Base-by-base conservation (phyloP, 2,888 invertebrate genomes). In the Opisthograptis luteolata region DNA sequence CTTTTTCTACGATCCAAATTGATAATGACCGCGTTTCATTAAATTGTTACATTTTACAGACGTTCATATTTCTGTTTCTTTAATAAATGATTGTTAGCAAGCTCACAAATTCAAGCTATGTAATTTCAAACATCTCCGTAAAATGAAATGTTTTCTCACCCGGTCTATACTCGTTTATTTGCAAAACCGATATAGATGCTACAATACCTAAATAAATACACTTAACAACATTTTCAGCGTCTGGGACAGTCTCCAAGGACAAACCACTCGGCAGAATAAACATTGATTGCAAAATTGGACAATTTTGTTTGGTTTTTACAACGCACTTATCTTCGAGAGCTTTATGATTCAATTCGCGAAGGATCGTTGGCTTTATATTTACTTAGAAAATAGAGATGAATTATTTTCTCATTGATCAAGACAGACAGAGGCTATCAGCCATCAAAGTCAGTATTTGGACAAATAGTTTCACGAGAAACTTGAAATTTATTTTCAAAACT, bases 271-370 rank as follows among this genome's bases (percentile, higher is more conserved):
- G 62, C 57, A 69, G 50, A 48, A 71, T 72, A 81, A 84, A 84
- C 76, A 80, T 57, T 66, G 72, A 76, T 80, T 79, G 69, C 76
- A 70, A 58, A 67, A 72, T 70, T 73, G 60, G 75, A 76, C 70
- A 77, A 67, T 64, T 34, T 75, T 76, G 68, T 77, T 77, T 76
- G 64, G 58, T 49, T 58, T 53, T 62, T 43, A 32, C 37, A 27
- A 12, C 37, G 32, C 31, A 39, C 66, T 68, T 64, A 66, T 66
- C 70, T 65, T 64, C 45, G 45, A 60, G 54, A 64, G 72, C 61
- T 67, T 70, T 63, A 66, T 66, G 52, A 62, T 55, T 50, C 49
- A 56, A 57, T 61, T 55, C 57, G 39, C 55, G 53, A 57, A 53
- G 56, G 39, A 40, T 46, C 37, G 43, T 44, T 54, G 45, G 13